Evolutionary conservation across 2,797 vertebrate genomes (phyloP).

Genomic region (Thamnophis elegans): DNA sequence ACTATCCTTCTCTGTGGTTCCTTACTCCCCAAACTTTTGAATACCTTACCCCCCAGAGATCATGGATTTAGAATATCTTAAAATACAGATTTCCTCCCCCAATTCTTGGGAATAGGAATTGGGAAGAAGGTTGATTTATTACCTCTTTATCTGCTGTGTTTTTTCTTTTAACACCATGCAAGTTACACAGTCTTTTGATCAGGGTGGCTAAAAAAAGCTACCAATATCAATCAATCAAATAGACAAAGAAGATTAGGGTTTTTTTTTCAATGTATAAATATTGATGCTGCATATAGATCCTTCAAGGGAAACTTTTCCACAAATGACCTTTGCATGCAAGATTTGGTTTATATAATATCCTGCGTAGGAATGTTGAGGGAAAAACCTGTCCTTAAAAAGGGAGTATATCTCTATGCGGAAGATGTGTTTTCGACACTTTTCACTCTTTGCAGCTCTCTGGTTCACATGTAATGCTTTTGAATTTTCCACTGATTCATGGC

Average conservation of each 20-base stretch:
- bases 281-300: not conserved
- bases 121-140: not conserved
- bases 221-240: not conserved
- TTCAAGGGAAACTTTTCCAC: not conserved
- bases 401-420: not conserved
- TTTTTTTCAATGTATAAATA: not conserved
- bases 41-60: not conserved
- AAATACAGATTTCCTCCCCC: not conserved
- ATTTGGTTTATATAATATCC: not conserved
- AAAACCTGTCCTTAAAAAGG: not conserved
- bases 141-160: not conserved
- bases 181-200: not conserved
- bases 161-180: not conserved
- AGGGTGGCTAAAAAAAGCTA: not conserved
- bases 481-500: conserved; percentile 17
- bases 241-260: not conserved
- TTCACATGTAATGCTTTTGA: not conserved
- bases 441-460: not conserved
- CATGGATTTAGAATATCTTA: not conserved
- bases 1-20: not conserved
- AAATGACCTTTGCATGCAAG: no score
- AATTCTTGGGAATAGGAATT: not conserved
- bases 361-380: not conserved
- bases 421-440: not conserved
- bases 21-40: not conserved